Base-by-base conservation (phyloP, 2,888 invertebrate genomes). In the Drosophila subsilvestris region DNA sequence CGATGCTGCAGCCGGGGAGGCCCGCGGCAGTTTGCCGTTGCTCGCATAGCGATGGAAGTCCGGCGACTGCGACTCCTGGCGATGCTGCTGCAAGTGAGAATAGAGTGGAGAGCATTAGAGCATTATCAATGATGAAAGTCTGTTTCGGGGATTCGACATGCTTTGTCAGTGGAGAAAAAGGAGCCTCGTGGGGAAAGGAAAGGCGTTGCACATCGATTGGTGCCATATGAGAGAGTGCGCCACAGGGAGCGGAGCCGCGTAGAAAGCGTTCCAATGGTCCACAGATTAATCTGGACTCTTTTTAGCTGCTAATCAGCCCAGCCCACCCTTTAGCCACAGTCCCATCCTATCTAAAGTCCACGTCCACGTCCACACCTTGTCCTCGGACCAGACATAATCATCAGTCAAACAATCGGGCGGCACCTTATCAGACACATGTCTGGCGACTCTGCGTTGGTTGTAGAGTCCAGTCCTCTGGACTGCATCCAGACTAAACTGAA, bases 1-100 rank as follows among this genome's bases (percentile, higher is more conserved):
- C 9, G 67, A 70, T 48, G 62, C 62, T 37, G 57, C 42, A 32
- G 81, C 58, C 29, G 70, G 45, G n/a, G 78, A 63, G 60, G 87
- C 89, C 79, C 90, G 90, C 48, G 91, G 88, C 77, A 89, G 81
- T 80, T 91, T 91, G 73, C 89, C 88, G 89, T 89, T 89, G 81
- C 90, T 90, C 49, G 90, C 86, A 86, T 90, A 90, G 77, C 90
- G 89, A 71, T 90, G 90, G 81, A 89, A 90, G 74, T 92, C 92
- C 69, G 92, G 92, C 57, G 92, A 92, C 87, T 91, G 89, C 60
- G 90, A 90, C 78, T 91, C 91, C 85, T 91, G 92, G 57, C 92
- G 92, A 80, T 91, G 88, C 73, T 90, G 90, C 91, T 90, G 79
- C 68, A 87, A 84, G 22, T 55, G 42, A 22, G 55, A 73, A 66